Conservation (phyloP, 2,888 invertebrate genomes). For the Aporophyla nigra region DNA sequence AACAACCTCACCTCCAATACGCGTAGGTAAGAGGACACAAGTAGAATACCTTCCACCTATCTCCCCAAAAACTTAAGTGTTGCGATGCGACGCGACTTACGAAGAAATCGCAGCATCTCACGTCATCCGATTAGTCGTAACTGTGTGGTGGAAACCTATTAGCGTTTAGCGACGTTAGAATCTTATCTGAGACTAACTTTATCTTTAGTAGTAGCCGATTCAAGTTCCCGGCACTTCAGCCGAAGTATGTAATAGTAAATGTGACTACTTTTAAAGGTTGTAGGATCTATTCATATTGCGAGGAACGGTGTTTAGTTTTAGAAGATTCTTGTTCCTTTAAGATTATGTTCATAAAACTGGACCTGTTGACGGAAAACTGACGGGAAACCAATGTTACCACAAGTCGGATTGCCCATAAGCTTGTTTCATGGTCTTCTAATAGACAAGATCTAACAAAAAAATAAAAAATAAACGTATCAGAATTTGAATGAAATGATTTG, state of each 20-base stretch:
- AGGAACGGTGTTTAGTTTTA: background rate
- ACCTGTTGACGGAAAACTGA: no score
- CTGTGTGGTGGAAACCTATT: background rate
- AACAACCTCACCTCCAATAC: no score
- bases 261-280: background rate
- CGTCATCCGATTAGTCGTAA: no score
- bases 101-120: background rate
- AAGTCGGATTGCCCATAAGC: background rate
- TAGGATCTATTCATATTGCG: background rate
- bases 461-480: background rate
- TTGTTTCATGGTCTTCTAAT: background rate
- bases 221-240: conserved; percentile 16
- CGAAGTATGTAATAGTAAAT: conserved; percentile 1
- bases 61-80: no score
- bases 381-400: background rate
- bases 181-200: conserved; percentile 37
- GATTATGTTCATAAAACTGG: background rate
- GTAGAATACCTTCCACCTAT: no score
- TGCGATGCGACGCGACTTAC: background rate
- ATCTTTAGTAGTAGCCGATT: conserved; percentile 2
- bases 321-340: background rate
- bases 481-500: background rate
- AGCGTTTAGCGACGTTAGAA: background rate
- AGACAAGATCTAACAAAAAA: background rate
- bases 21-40: no score